phyloP scores from a whole-genome alignment of 2,797 vertebrate genomes.

The Falco naumanni region DNA sequence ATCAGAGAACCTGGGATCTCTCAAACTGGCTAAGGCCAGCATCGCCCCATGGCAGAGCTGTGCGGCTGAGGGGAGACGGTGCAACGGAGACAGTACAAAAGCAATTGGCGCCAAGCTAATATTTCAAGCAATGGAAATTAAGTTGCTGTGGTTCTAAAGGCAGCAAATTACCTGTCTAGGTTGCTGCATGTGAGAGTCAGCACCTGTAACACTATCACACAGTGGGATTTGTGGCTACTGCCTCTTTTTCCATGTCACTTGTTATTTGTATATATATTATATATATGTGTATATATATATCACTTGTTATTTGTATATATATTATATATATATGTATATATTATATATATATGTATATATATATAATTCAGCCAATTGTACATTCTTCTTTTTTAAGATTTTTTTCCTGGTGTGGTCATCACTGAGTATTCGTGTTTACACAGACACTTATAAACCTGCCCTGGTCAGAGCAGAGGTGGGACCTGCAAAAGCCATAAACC shows the following conservation, averaged over 20 bases:
- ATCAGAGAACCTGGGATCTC: background rate
- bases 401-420: conserved; percentile 9
- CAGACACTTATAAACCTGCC: background rate
- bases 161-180: conserved; percentile 55
- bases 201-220: background rate
- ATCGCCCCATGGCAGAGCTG: background rate
- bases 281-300: too few species aligned
- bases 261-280: background rate
- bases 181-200: conserved; percentile 27
- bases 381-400: background rate
- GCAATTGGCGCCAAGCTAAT: conserved; percentile 20
- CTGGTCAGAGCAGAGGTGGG: background rate
- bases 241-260: conserved; percentile 14
- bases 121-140: conserved; percentile 46
- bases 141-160: conserved; percentile 48
- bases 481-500: background rate
- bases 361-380: conserved; percentile 7
- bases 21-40: background rate
- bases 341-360: too few species aligned
- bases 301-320: too few species aligned
- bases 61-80: rapidly evolving
- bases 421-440: background rate
- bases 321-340: background rate
- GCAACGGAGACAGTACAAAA: background rate
- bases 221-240: background rate